A percentile compares a stretch with the other conserved stretches of the same genome.
Conservation (phyloP, 2,797 vertebrate species). For the Lutjanus campechanus region DNA sequence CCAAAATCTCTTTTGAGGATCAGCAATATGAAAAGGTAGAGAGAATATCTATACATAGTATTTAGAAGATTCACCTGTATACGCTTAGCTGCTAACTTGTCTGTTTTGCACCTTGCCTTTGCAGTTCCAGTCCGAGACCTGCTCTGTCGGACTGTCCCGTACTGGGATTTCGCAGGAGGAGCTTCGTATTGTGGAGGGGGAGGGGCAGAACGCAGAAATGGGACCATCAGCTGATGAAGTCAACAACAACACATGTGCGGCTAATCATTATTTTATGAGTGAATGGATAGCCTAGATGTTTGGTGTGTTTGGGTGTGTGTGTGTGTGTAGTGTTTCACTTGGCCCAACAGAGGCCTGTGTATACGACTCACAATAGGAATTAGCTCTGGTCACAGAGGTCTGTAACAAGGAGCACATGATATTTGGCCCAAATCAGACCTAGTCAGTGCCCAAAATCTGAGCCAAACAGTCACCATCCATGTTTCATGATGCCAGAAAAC, state of each 20-base stretch:
- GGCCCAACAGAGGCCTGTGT: not conserved
- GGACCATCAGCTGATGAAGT: slow-evolving; percentile 94
- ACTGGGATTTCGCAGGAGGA: slow-evolving; percentile 94
- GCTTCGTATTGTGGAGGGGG: slow-evolving; percentile 94
- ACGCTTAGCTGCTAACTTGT: not conserved
- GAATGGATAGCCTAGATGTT: slow-evolving; percentile 24
- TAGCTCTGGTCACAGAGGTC: not conserved
- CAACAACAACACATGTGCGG: slow-evolving; percentile 97
- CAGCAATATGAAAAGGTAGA: slow-evolving; percentile 97
- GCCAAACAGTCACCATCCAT: not conserved
- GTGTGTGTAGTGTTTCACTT: not conserved
- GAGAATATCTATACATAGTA: rapidly evolving
- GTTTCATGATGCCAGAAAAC: not conserved
- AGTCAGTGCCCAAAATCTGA: not conserved
- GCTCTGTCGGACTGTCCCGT: slow-evolving; percentile 89
- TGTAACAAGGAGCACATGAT: not conserved
- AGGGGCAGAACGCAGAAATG: slow-evolving; percentile 91
- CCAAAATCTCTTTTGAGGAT: slow-evolving; percentile 97
- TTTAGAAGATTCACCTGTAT: not conserved
- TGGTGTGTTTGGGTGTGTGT: slow-evolving; percentile 10
- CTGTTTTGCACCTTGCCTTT: slow-evolving; percentile 18
- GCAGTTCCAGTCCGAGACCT: slow-evolving; percentile 95
- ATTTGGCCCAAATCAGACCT: too few relatives aligned
- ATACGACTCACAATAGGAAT: not conserved
- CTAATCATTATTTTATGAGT: slow-evolving; percentile 75